Evolutionary conservation across 2,797 vertebrate genomes (phyloP).

Genomic region (Phataginus tricuspis): DNA sequence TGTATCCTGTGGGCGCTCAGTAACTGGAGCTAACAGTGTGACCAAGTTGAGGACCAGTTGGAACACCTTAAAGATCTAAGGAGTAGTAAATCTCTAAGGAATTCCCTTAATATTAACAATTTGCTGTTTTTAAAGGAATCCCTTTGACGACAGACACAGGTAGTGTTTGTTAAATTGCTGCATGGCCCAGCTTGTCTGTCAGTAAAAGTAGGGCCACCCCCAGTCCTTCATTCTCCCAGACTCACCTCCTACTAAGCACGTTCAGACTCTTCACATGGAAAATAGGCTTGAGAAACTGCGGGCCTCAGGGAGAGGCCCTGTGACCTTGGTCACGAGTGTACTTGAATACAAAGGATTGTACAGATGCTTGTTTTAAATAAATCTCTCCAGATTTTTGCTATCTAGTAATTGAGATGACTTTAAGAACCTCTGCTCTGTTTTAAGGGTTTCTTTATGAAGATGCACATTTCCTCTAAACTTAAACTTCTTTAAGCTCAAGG

Average conservation of each 20-base stretch:
- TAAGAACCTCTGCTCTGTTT: not conserved
- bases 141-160: slow-evolving; percentile 18
- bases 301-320: not conserved
- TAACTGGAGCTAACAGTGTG: not conserved
- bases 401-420: not conserved
- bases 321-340: not conserved
- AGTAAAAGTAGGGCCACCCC: not conserved
- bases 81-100: not conserved
- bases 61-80: not conserved
- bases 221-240: not conserved
- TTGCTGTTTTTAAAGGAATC: not conserved
- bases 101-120: not conserved
- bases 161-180: not conserved
- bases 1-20: not conserved
- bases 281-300: not conserved
- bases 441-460: not conserved
- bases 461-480: not conserved
- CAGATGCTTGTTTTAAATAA: not conserved
- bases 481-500: slow-evolving; percentile 11
- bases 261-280: not conserved
- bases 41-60: not conserved
- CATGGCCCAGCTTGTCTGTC: not conserved
- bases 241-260: not conserved
- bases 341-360: not conserved
- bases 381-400: not conserved